Evolutionary conservation across 1,140 invertebrate species (phyloP).

Genomic region (Bradynema listronoti): DNA sequence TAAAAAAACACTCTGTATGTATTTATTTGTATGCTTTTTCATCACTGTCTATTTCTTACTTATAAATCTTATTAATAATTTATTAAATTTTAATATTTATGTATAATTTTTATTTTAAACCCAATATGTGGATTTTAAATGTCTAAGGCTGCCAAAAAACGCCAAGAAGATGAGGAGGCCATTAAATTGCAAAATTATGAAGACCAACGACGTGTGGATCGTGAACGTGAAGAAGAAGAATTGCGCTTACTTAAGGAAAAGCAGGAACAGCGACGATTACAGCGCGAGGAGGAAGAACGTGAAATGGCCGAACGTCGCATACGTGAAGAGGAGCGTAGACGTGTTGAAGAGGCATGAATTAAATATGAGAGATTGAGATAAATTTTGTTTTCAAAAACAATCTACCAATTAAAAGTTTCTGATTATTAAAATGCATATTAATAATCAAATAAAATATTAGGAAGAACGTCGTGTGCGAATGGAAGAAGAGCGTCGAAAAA

Average conservation of each 20-base stretch:
- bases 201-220: conserved; percentile 41
- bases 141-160: conserved; percentile 53
- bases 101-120: too few species aligned
- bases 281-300: conserved; percentile 55
- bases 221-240: conserved; percentile 50
- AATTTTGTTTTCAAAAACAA: background rate
- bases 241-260: conserved; percentile 54
- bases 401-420: background rate
- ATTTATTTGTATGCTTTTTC: too few species aligned
- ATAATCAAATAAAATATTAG: too few species aligned
- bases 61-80: too few species aligned
- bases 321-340: conserved; percentile 48
- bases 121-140: too few species aligned
- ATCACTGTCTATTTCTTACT: too few species aligned
- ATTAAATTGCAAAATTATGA: conserved; percentile 56
- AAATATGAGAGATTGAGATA: background rate
- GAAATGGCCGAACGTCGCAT: conserved; percentile 45
- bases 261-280: conserved; percentile 52
- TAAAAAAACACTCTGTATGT: too few species aligned
- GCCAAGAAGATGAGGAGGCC: conserved; percentile 55
- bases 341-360: conserved; percentile 45
- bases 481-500: conserved; percentile 42
- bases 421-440: too few species aligned
- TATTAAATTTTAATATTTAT: too few species aligned
- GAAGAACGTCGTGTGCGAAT: conserved; percentile 46